Evolutionary conservation across 2,113 vertebrate species (phyloP), one percentile per base, ranked within the genome.

Genomic region (Sclerurus mexicanus): DNA sequence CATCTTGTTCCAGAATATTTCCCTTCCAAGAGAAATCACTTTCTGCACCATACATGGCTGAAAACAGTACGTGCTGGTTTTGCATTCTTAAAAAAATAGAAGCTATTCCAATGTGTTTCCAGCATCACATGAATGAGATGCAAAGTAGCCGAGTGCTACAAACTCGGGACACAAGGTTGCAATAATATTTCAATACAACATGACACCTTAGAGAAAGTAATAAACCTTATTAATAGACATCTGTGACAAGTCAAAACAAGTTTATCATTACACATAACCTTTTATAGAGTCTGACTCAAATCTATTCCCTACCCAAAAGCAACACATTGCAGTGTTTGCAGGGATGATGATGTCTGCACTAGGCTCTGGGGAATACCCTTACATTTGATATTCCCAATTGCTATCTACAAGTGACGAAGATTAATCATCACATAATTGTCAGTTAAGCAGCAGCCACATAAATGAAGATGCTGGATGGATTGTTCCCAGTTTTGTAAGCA

Each of bases 1-100:
- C 89, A 87, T 82, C 50, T 95, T 89, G 93, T 97, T 88, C 79
- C 86, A 94, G 90, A 82, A 10, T 75, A 68, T 75, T 75, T 92
- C 42, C 64, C 82, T 93, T 95, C 93, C 84, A 94, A 58, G 44
- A 84, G n/a, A 93, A 94, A 90, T 83, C 87, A 80, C 64, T 85
- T 81, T 89, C 88, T 80, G 71, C 40, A 95, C 85, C 44, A 75
- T 71, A 94, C 73, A 67, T 19, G 64, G 89, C 59, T 77, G 91
- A 88, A 93, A 92, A 83, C 50, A 60, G 83, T 67, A 89, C 4
- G 1, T 89, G 44, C 68, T 8, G 20, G 2, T 18, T 84, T 81
- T 93, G 44, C 85, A 85, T 89, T 81, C 90, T 72, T 47, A 59
- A 62, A 64, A 95, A 84, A 93, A 1, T 0, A 90, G 68, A 86